phyloP scores from a whole-genome alignment of 1,140 invertebrate genomes.

The Orussus abietinus region DNA sequence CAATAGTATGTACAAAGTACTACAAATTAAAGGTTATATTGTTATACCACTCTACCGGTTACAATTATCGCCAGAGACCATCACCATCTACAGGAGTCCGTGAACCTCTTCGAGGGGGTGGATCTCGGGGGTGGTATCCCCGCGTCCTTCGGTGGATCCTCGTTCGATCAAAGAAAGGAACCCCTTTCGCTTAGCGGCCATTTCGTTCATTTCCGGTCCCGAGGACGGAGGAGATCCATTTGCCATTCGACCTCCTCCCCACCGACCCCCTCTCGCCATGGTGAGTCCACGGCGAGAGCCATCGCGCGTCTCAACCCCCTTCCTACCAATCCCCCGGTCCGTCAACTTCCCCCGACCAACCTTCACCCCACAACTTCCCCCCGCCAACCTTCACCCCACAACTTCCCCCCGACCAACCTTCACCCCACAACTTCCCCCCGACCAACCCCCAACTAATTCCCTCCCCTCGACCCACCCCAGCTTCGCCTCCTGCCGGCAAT shows the following conservation, averaged over 20 bases:
- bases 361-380: slow-evolving; percentile 2
- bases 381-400: slow-evolving; percentile 14
- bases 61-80: too few species aligned
- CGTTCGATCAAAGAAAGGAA: slow-evolving; percentile 44
- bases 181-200: slow-evolving; percentile 48
- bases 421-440: background rate
- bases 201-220: slow-evolving; percentile 52
- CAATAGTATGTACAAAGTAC: too few species aligned
- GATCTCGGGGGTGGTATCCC: too few species aligned
- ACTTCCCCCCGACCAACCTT: slow-evolving; percentile 33
- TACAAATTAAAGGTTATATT: too few species aligned
- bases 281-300: background rate
- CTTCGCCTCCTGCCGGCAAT: slow-evolving; percentile 22
- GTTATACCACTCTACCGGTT: too few species aligned
- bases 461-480: background rate
- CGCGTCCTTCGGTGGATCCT: too few species aligned
- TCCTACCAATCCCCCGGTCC: slow-evolving; percentile 7
- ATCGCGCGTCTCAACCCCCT: too few species aligned
- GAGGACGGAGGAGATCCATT: slow-evolving; percentile 43
- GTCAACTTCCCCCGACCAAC: background rate
- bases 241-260: slow-evolving; percentile 38
- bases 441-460: background rate
- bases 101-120: background rate
- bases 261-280: slow-evolving; percentile 22
- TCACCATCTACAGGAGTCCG: too few species aligned